A percentile compares a stretch with the other conserved stretches of the same genome.
These are phyloP conservation scores for Oryzias celebensis DNA, from an alignment of 2,113 vertebrate genomes.

Conservation along the genomic window DNA sequence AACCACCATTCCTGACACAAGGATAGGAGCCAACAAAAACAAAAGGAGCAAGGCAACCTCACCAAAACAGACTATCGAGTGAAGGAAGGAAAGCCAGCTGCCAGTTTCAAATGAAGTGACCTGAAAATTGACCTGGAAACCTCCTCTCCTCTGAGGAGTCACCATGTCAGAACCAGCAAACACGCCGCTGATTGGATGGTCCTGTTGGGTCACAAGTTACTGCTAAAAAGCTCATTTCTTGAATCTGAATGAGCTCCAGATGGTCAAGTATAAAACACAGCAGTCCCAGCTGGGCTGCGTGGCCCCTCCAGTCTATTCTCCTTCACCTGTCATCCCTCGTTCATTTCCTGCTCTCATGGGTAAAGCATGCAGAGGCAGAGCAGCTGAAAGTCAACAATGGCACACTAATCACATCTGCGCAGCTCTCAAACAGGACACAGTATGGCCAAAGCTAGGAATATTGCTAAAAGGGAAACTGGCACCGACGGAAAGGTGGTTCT, in stretches of 20 bases:
- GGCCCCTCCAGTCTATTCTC: neutral
- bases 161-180: conserved; percentile 2
- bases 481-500: too few relatives aligned
- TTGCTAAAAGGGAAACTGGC: too few relatives aligned
- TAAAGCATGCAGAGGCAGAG: neutral
- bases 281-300: neutral
- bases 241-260: conserved; percentile 35
- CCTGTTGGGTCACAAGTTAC: neutral
- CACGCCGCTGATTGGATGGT: neutral
- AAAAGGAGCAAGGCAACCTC: neutral
- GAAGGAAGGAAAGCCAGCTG: neutral
- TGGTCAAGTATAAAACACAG: conserved; percentile 1
- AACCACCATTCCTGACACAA: too few relatives aligned
- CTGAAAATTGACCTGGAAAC: conserved; percentile 11
- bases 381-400: neutral
- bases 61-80: neutral
- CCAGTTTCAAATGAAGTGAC: conserved; percentile 1
- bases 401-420: too few relatives aligned
- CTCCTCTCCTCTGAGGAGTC: neutral
- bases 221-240: conserved; percentile 1
- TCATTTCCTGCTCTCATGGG: conserved; percentile 40
- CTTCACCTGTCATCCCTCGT: conserved; percentile 17
- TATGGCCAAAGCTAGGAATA: too few relatives aligned
- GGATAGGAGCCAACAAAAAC: neutral
- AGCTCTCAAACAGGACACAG: too few relatives aligned